Evolutionary conservation across 1,140 invertebrate genomes (phyloP), one percentile per base, ranked within the genome.

Genomic region (Drosophila ficusphila): DNA sequence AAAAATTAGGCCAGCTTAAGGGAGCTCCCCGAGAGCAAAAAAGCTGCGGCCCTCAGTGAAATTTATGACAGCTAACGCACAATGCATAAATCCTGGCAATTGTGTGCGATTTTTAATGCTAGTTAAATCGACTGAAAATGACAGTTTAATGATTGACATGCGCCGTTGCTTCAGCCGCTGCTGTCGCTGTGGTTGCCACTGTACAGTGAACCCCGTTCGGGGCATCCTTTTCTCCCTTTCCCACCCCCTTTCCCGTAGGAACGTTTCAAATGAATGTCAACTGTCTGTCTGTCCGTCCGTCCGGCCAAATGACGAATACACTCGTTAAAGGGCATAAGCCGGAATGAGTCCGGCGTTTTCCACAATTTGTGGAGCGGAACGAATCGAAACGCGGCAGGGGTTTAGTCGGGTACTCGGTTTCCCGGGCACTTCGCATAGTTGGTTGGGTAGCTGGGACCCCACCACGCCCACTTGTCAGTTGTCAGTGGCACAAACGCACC

Each of bases 81-180:
- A 76, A 44, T 68, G 82, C 82, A 88, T 88, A 82, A 88, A 88
- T 88, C 82, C 77, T 78, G 70, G 83, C 74, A 88, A 88, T 88
- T 88, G 82, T 88, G 74, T 69, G 73, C 83, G 82, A 89, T 82
- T 88, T 88, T 88, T 88, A 88, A 88, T 88, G 82, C 82, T 82
- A 88, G 82, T 88, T 88, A 88, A 88, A 88, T 88, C 82, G 82
- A 88, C 74, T 88, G 82, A 88, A 88, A 88, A 88, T 88, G 82
- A 88, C 82, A 88, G 82, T 88, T 88, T 88, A 88, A 88, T 88
- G 82, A 88, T 88, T 88, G 82, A 88, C 82, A 82, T 82, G 82
- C 74, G 76, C 72, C 72, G 72, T 68, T 69, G 74, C 57, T 31
- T 82, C 77, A 69, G 76, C 72, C 72, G 72, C 21, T 8, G 41